These are phyloP conservation scores for Microcebus lehilahytsara DNA, from an alignment of 2,113 vertebrate genomes.

Conservation along the genomic window DNA sequence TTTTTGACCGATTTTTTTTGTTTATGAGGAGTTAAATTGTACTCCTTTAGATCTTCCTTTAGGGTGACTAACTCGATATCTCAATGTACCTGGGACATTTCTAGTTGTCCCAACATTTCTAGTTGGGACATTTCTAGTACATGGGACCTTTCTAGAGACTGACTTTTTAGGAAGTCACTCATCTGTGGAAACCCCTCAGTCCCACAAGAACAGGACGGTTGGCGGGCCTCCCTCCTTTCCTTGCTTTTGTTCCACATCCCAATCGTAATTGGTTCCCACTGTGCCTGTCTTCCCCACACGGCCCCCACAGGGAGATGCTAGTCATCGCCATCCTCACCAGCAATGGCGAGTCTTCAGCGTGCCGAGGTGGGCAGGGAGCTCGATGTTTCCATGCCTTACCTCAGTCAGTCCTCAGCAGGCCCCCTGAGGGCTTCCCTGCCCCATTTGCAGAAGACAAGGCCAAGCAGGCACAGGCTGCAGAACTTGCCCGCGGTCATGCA, in stretches of 20 bases:
- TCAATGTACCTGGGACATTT: not conserved
- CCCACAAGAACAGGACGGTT: not conserved
- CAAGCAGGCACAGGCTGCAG: not conserved
- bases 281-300: not conserved
- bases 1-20: not conserved
- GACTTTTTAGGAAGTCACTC: no score
- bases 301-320: not conserved
- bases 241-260: no score
- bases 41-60: not conserved
- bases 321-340: not conserved
- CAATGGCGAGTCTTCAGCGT: accelerated
- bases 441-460: not conserved
- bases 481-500: accelerated
- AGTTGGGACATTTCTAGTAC: no score
- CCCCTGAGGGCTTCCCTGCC: accelerated
- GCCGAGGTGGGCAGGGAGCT: not conserved
- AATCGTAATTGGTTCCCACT: not conserved
- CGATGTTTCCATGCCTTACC: not conserved
- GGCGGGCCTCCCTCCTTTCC: accelerated
- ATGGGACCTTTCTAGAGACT: no score
- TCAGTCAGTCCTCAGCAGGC: not conserved
- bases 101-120: no score
- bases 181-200: not conserved
- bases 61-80: not conserved
- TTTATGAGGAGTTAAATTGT: not conserved